A percentile compares a stretch with the other conserved stretches of the same genome.
phyloP scores from a whole-genome alignment of 2,888 invertebrate genomes.

The Alviniconcha strummeri region DNA sequence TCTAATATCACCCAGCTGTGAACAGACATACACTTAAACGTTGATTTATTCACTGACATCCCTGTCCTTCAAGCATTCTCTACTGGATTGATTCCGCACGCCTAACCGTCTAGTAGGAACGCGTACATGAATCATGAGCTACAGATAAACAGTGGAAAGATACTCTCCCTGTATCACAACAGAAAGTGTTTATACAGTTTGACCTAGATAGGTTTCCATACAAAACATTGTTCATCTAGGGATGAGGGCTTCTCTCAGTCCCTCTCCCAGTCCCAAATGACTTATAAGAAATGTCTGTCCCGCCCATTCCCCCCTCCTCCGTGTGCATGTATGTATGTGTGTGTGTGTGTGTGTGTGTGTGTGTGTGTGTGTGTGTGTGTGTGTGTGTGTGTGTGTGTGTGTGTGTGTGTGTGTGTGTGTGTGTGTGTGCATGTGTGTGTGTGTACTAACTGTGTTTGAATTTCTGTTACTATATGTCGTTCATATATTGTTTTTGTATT shows the following conservation, averaged over 20 bases:
- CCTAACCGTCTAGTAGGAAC: too few relatives aligned
- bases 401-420: neutral
- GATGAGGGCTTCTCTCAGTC: neutral
- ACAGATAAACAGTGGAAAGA: too few relatives aligned
- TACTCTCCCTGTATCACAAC: too few relatives aligned
- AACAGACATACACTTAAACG: too few relatives aligned
- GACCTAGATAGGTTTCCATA: neutral
- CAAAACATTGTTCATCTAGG: neutral
- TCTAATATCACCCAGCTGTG: too few relatives aligned
- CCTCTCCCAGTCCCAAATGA: neutral
- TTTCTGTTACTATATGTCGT: neutral
- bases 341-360: neutral
- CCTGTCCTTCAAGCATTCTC: too few relatives aligned
- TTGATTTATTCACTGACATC: too few relatives aligned
- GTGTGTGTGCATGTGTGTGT: conserved; percentile 1
- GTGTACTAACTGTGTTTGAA: neutral
- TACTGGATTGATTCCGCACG: too few relatives aligned
- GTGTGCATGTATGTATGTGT: neutral
- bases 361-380: neutral
- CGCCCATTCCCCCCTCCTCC: neutral
- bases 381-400: neutral
- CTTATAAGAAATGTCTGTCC: too few relatives aligned
- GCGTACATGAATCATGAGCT: too few relatives aligned
- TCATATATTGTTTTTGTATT: neutral
- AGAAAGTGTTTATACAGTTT: too few relatives aligned